phyloP scores from a whole-genome alignment of 2,888 invertebrate species.

The Hetaerina titia region DNA sequence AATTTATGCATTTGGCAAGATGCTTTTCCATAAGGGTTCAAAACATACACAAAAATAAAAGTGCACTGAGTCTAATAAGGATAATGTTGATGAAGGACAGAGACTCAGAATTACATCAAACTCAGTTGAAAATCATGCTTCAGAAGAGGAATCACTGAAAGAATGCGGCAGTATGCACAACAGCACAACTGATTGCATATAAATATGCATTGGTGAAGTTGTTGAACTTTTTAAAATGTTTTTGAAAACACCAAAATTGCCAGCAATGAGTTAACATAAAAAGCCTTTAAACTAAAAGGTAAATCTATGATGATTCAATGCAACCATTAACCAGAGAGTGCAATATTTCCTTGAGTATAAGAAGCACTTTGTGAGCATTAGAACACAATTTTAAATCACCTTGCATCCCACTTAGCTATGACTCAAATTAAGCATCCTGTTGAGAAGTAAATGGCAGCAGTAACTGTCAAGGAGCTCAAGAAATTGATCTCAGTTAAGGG shows the following conservation, averaged over 20 bases:
- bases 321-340: not conserved
- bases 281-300: not conserved
- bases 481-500: not conserved
- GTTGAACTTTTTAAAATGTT: not conserved
- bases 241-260: not conserved
- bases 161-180: constrained; percentile 3
- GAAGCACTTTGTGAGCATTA: constrained; percentile 17
- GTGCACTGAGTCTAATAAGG: not conserved
- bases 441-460: not conserved
- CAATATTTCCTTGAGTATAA: not conserved
- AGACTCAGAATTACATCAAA: not conserved
- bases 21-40: not conserved
- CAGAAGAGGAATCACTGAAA: not conserved
- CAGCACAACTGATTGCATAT: constrained; percentile 6
- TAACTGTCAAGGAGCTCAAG: not conserved
- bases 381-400: not conserved
- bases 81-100: not conserved
- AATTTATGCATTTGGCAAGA: not conserved
- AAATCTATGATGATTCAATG: not conserved
- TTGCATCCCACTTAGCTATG: not conserved
- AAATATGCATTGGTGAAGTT: not conserved
- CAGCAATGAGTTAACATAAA: not conserved
- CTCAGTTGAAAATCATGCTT: not conserved
- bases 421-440: not conserved
- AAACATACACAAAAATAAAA: not conserved